Percentiles rank a stretch among this genome's conserved stretches.
Evolutionary conservation across 2,797 vertebrate species (phyloP).

Genomic region (Falco biarmicus): DNA sequence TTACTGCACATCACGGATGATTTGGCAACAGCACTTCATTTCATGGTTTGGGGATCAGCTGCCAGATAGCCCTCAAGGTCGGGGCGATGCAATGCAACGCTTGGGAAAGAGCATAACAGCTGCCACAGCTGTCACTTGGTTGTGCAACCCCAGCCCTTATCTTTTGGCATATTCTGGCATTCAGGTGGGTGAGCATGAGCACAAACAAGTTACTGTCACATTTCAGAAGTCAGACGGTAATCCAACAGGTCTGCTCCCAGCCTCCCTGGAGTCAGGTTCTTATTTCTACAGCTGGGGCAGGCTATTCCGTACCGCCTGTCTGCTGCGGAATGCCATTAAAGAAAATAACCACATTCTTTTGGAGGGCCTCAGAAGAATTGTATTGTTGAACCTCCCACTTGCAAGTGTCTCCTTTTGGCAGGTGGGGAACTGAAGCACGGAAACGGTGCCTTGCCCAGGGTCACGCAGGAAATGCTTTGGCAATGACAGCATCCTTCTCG

Average conservation of each 20-base stretch:
- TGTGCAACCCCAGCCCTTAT: slow-evolving; percentile 4
- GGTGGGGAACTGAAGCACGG: background rate
- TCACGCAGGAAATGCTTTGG: background rate
- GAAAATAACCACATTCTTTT: background rate
- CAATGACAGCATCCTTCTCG: background rate
- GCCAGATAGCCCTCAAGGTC: background rate
- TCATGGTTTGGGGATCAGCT: background rate
- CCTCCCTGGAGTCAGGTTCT: background rate
- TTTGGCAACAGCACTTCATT: background rate
- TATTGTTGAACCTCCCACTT: background rate
- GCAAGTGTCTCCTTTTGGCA: background rate
- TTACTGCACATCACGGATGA: background rate
- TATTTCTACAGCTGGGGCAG: background rate
- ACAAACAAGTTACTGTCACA: fast-evolving
- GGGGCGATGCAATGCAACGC: background rate
- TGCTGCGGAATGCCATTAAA: background rate
- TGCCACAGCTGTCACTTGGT: background rate
- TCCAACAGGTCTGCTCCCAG: background rate
- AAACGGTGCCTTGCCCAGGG: background rate
- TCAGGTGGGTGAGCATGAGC: background rate
- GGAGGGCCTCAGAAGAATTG: background rate
- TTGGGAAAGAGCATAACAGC: background rate
- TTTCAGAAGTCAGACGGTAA: background rate
- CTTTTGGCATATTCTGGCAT: background rate
- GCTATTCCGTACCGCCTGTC: fast-evolving